Evolutionary conservation across 1,140 invertebrate genomes (phyloP), one percentile per base, ranked within the genome.

Genomic region (Phymorhynchus buccinoides): DNA sequence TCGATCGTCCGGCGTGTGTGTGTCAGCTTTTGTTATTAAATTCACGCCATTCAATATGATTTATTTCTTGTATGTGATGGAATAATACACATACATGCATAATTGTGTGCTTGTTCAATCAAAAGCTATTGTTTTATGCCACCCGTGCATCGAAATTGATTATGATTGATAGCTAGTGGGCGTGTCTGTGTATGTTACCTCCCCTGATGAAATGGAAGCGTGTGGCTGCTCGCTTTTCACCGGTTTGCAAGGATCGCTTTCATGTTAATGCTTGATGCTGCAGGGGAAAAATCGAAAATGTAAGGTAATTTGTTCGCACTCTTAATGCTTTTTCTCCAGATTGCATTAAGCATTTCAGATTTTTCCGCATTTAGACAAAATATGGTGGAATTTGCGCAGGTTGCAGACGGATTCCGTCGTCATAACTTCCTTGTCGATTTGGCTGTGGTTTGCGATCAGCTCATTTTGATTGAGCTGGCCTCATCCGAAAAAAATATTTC

Each of bases 221-320:
- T 62, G 56, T 62, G 22, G 56, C 56, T 62, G 56, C 56, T 62
- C 56, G 56, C 56, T 62, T 62, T 62, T 14, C 56, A 62, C 56
- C 56, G 56, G 56, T 62, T 62, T 62, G 56, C 48, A 16, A 62
- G 56, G 56, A 62, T 62, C 56, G n/a, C 4, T 27, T 62, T 14
- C 56, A 62, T 62, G 22, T 62, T 62, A 27, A 62, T 62, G 56
- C 56, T 27, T 62, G 56, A 14, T 62, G 56, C 56, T 62, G 56
- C 56, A 62, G 14, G n/a, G n/a, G n/a, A 62, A 18, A 62, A 6
- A 27, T 62, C 56, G 22, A 62, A 62, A 62, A 62, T 62, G 56
- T 62, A 27, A 62, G 56, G 56, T 62, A 62, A 62, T 62, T 16
- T 62, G n/a, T 62, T 62, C 22, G 56, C n/a, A 27, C 56, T 62